Evolutionary conservation across 2,797 vertebrate genomes (phyloP).

Genomic region (Odontamblyopus lacepedii): DNA sequence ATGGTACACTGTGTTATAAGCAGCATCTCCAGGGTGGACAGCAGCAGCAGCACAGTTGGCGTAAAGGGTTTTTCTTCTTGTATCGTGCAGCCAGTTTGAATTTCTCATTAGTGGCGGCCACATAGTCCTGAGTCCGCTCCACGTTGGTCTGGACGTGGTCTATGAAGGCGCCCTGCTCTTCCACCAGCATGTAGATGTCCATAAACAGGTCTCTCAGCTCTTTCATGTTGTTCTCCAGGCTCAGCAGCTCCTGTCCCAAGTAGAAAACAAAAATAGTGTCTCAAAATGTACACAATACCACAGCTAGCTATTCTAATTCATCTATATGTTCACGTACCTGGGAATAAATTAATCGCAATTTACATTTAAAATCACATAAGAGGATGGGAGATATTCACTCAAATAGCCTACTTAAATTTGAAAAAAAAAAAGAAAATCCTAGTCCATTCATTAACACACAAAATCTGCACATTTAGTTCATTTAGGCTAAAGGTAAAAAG

Average conservation of each 20-base stretch:
- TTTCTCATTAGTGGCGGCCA: constrained; percentile 83
- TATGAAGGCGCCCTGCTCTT: constrained; percentile 88
- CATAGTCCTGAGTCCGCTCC: constrained; percentile 86
- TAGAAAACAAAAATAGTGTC: not conserved
- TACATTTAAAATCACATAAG: too few relatives aligned
- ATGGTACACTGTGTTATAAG: constrained; percentile 56
- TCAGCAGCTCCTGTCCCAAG: constrained; percentile 82
- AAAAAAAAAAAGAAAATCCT: too few relatives aligned
- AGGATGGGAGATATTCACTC: too few relatives aligned
- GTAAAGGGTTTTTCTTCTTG: constrained; percentile 86
- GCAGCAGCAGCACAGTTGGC: constrained; percentile 88
- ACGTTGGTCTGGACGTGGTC: constrained; percentile 90
- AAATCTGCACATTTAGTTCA: too few relatives aligned
- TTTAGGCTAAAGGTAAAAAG: too few relatives aligned
- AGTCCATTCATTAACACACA: too few relatives aligned
- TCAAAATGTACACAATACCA: too few relatives aligned
- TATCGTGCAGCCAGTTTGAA: constrained; percentile 89
- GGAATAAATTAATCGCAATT: too few relatives aligned
- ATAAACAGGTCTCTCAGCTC: constrained; percentile 90
- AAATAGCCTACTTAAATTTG: too few relatives aligned
- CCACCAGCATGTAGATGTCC: constrained; percentile 88
- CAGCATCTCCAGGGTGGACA: constrained; percentile 84
- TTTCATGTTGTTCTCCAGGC: constrained; percentile 90
- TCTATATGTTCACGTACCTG: too few relatives aligned
- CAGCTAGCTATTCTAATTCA: too few relatives aligned